Conservation (phyloP, 2,888 invertebrate species). For the Perdita meconis region DNA sequence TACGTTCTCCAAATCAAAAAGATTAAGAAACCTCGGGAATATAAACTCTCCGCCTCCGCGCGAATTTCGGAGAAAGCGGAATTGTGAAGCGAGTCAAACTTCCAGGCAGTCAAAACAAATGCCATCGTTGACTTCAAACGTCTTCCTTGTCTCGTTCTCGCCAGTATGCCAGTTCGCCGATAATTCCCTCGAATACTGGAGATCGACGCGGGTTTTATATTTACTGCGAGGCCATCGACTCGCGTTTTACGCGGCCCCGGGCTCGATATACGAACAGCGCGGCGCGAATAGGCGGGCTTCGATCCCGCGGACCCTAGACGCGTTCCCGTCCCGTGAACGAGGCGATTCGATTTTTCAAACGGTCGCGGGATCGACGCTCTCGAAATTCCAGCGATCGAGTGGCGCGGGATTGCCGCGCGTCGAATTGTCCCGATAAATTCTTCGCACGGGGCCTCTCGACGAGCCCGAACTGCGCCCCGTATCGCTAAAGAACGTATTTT, state of each 20-base stretch:
- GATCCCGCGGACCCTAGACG: not conserved
- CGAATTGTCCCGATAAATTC: slow-evolving; percentile 39
- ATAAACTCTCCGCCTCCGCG: too few relatives aligned
- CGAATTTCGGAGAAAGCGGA: not conserved
- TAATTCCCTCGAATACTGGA: slow-evolving; percentile 8
- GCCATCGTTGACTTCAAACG: not conserved
- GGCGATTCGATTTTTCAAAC: slow-evolving; percentile 19
- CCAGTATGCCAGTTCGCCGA: not conserved
- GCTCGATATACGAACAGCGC: not conserved
- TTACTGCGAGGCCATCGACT: slow-evolving; percentile 2
- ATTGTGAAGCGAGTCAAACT: slow-evolving; percentile 10
- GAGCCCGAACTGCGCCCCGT: slow-evolving; percentile 14
- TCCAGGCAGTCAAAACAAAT: not conserved
- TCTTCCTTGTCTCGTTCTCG: not conserved
- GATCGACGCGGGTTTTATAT: slow-evolving; percentile 10
- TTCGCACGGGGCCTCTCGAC: slow-evolving; percentile 10
- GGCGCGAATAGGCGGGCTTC: not conserved
- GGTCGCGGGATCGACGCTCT: not conserved
- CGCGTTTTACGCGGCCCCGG: slow-evolving; percentile 18
- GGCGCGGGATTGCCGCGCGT: not conserved
- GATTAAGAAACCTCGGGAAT: too few relatives aligned
- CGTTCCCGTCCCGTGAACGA: slow-evolving; percentile 1
- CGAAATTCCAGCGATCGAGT: slow-evolving; percentile 1
- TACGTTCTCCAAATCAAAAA: too few relatives aligned
- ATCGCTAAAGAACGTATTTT: slow-evolving; percentile 38